These are phyloP conservation scores for Apotomis betuletana DNA, from an alignment of 2,888 invertebrate species.

Conservation along the genomic window DNA sequence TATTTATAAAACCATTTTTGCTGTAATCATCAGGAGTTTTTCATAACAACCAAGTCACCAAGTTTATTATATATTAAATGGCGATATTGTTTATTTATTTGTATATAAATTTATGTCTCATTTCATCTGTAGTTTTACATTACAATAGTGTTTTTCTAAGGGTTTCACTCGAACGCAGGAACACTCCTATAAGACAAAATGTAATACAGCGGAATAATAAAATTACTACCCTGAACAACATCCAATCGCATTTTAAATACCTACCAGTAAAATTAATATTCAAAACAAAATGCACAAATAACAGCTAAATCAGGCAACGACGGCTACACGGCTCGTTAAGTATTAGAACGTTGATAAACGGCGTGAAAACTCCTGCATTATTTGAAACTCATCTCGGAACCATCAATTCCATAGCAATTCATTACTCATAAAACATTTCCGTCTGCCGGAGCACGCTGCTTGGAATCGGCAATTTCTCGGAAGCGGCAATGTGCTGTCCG, in stretches of 20 bases:
- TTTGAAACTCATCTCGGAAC: conserved; percentile 50
- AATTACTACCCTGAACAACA: not conserved
- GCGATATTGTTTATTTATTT: too few species aligned
- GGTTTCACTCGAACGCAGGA: too few species aligned
- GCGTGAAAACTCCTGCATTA: conserved; percentile 42
- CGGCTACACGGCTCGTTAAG: conserved; percentile 32
- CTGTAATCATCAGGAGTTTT: too few species aligned
- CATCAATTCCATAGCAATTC: conserved; percentile 63
- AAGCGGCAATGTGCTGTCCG: conserved; percentile 74
- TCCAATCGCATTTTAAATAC: not conserved
- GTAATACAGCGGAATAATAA: not conserved
- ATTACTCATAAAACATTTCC: conserved; percentile 76
- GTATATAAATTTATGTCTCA: too few species aligned
- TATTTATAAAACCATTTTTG: not conserved
- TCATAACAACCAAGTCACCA: too few species aligned
- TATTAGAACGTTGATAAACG: conserved; percentile 38
- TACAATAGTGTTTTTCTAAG: too few species aligned
- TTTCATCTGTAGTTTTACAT: too few species aligned
- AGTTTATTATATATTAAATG: too few species aligned
- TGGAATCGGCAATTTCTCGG: conserved; percentile 75
- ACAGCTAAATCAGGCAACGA: conserved; percentile 12
- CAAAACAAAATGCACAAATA: conserved; percentile 6
- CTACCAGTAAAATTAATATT: not conserved
- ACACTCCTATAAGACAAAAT: not conserved
- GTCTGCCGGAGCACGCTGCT: conserved; percentile 65